phyloP scores from a whole-genome alignment of 2,888 invertebrate species.

The Psylliodes chrysocephalus region DNA sequence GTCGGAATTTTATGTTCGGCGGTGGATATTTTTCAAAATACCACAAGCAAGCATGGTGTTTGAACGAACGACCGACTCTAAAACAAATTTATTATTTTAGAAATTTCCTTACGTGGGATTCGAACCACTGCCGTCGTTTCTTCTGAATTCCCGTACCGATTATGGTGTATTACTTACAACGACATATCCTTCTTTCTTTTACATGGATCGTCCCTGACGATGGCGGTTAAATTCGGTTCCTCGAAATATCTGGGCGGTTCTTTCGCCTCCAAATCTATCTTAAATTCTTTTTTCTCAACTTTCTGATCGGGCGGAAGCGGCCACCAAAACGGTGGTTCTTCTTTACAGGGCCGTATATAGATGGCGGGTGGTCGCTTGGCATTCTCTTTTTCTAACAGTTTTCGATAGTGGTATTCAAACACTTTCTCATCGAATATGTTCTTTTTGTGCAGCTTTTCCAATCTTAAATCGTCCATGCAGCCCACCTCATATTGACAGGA shows the following conservation, averaged over 20 bases:
- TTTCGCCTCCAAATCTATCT: conserved; percentile 1
- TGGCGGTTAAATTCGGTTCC: conserved; percentile 65
- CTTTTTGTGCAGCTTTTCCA: conserved; percentile 58
- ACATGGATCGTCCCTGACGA: conserved; percentile 55
- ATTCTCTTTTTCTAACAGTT: conserved; percentile 42
- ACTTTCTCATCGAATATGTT: conserved; percentile 50
- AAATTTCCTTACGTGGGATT: background rate
- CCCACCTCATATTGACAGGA: conserved; percentile 70
- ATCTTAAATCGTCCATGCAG: conserved; percentile 65
- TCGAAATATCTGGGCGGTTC: conserved; percentile 66
- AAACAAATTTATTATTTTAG: background rate
- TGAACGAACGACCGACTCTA: conserved; percentile 68
- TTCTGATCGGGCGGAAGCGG: conserved; percentile 20
- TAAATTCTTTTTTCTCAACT: background rate
- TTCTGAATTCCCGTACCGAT: background rate
- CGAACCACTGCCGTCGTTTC: background rate
- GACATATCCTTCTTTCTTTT: conserved; percentile 56
- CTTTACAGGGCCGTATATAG: conserved; percentile 47
- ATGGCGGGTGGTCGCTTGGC: conserved; percentile 46
- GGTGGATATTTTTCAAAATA: conserved; percentile 69
- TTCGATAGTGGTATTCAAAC: conserved; percentile 45
- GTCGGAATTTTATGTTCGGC: conserved; percentile 53
- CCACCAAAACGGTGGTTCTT: conserved; percentile 58
- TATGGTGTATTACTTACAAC: conserved; percentile 51
- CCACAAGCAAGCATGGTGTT: conserved; percentile 69